phyloP scores from a whole-genome alignment of 2,113 vertebrate species.

The Uria lomvia region DNA sequence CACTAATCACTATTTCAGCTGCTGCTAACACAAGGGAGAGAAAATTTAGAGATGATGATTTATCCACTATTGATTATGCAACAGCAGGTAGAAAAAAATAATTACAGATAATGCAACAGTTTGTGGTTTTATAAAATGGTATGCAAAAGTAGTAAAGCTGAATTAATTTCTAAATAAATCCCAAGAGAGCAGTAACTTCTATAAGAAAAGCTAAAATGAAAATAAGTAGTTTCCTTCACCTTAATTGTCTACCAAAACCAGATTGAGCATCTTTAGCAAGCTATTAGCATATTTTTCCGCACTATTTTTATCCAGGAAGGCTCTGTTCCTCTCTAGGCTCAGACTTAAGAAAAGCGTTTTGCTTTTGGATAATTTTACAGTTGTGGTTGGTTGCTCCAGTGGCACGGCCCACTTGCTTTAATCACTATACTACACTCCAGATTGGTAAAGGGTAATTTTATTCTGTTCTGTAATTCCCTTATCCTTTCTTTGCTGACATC shows the following conservation, averaged over 20 bases:
- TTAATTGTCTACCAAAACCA: not conserved
- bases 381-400: not conserved
- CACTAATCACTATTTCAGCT: not conserved
- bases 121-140: not conserved
- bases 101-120: not conserved
- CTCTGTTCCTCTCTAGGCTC: not conserved
- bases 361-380: not conserved
- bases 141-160: not conserved
- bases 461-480: not conserved
- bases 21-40: not conserved
- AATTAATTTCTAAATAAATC: constrained; percentile 10
- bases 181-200: not conserved
- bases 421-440: not conserved
- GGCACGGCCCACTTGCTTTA: not conserved
- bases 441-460: not conserved
- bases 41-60: not conserved
- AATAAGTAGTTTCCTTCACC: not conserved
- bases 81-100: not conserved
- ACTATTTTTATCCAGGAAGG: constrained; percentile 10
- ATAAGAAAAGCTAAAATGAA: not conserved
- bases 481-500: not conserved
- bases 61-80: not conserved
- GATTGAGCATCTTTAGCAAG: not conserved
- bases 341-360: not conserved
- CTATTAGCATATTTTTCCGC: constrained; percentile 1